Evolutionary conservation across 2,888 invertebrate species (phyloP).

Genomic region (Pteria penguin): DNA sequence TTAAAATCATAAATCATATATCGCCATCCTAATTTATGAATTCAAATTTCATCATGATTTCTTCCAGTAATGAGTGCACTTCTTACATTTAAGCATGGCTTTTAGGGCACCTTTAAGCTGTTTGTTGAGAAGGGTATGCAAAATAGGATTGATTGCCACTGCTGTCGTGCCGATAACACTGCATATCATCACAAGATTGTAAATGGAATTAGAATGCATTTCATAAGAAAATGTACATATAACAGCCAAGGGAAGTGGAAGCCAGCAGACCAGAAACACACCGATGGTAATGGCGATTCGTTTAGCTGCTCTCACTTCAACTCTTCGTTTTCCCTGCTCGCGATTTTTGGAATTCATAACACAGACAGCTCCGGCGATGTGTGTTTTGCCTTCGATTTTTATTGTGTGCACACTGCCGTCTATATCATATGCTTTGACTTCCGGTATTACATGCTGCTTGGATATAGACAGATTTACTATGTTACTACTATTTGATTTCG

Average conservation of each 20-base stretch:
- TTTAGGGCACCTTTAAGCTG: slow-evolving; percentile 40
- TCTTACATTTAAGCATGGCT: background rate
- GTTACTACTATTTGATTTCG: background rate
- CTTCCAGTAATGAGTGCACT: too few species aligned
- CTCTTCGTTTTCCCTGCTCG: slow-evolving; percentile 63
- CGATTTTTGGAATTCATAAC: slow-evolving; percentile 65
- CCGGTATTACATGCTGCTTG: too few species aligned
- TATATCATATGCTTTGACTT: slow-evolving; percentile 52
- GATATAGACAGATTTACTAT: too few species aligned
- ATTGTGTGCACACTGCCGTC: slow-evolving; percentile 60
- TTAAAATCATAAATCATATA: too few species aligned
- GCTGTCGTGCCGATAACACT: slow-evolving; percentile 46
- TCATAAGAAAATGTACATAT: slow-evolving; percentile 36
- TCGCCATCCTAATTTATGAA: too few species aligned
- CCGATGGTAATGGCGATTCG: slow-evolving; percentile 58
- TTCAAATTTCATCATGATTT: too few species aligned
- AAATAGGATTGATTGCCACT: slow-evolving; percentile 52
- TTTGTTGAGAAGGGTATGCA: slow-evolving; percentile 53
- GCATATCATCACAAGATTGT: slow-evolving; percentile 38
- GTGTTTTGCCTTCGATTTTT: slow-evolving; percentile 36
- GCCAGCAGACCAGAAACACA: slow-evolving; percentile 50
- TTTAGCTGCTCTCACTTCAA: slow-evolving; percentile 69
- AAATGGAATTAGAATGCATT: slow-evolving; percentile 21
- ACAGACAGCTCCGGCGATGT: slow-evolving; percentile 68
- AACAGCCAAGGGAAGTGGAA: slow-evolving; percentile 49